phyloP scores from a whole-genome alignment of 2,888 invertebrate species.

The Spodoptera exigua region DNA sequence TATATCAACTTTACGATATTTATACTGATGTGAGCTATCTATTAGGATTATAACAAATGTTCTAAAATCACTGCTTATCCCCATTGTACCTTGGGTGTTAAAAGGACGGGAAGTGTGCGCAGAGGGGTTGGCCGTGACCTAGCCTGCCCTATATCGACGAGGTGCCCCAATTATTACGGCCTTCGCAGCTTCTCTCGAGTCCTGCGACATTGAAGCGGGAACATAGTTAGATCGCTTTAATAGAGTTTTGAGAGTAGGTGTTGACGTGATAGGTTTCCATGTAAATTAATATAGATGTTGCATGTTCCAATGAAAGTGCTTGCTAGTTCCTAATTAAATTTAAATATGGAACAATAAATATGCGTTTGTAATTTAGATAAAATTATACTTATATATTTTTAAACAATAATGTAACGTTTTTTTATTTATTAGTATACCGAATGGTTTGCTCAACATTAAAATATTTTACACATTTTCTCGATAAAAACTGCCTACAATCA shows the following conservation, averaged over 20 bases:
- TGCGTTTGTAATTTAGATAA: too few relatives aligned
- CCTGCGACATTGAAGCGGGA: slow-evolving; percentile 69
- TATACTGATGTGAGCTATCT: slow-evolving; percentile 12
- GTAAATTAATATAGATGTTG: slow-evolving; percentile 4
- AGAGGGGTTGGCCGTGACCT: slow-evolving; percentile 78
- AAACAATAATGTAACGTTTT: too few relatives aligned
- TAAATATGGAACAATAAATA: too few relatives aligned
- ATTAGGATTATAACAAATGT: slow-evolving; percentile 26
- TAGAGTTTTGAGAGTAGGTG: slow-evolving; percentile 22
- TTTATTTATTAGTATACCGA: too few relatives aligned
- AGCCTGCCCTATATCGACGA: slow-evolving; percentile 77
- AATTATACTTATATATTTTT: too few relatives aligned
- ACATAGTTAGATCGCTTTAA: slow-evolving; percentile 35
- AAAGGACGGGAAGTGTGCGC: slow-evolving; percentile 49
- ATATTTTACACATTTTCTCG: too few relatives aligned
- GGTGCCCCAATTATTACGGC: slow-evolving; percentile 82
- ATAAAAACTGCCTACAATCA: too few relatives aligned
- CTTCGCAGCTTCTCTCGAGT: slow-evolving; percentile 71
- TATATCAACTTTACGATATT: slow-evolving; percentile 5
- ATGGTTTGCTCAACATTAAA: too few relatives aligned
- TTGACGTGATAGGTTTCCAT: not conserved
- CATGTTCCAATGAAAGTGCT: not conserved
- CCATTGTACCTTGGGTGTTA: slow-evolving; percentile 22
- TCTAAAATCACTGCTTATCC: slow-evolving; percentile 29
- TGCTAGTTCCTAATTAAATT: too few relatives aligned